These are phyloP conservation scores for Solenopsis invicta DNA, from an alignment of 1,140 invertebrate genomes.

Conservation along the genomic window DNA sequence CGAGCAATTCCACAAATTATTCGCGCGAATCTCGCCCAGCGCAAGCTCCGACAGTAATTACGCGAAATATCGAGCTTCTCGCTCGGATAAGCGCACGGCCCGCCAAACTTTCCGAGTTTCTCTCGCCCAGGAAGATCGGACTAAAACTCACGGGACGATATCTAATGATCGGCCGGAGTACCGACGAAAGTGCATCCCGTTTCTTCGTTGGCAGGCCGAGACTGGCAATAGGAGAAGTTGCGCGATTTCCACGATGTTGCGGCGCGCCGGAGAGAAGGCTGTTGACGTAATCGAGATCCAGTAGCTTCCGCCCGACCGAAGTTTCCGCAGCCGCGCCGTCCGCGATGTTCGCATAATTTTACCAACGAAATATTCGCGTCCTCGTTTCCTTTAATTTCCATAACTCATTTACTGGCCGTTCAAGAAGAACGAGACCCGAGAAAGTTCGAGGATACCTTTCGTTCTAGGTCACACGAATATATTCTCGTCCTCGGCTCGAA, in stretches of 20 bases:
- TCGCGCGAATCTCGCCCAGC: neutral
- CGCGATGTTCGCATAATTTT: constrained; percentile 68
- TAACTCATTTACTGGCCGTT: constrained; percentile 68
- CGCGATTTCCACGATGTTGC: constrained; percentile 54
- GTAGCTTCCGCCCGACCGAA: constrained; percentile 29
- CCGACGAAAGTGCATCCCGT: neutral
- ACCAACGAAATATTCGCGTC: constrained; percentile 57
- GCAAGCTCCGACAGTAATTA: constrained; percentile 32
- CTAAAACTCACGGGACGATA: constrained; percentile 18
- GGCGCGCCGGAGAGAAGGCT: constrained; percentile 2
- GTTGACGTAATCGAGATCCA: constrained; percentile 57
- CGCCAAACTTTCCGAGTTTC: constrained; percentile 35
- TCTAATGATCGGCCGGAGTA: constrained; percentile 33
- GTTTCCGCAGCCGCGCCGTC: constrained; percentile 3
- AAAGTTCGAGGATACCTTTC: constrained; percentile 43
- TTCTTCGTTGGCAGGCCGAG: neutral
- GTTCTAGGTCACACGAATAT: neutral
- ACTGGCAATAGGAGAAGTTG: constrained; percentile 23
- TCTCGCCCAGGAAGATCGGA: neutral
- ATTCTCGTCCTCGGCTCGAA: constrained; percentile 3
- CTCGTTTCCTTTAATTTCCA: constrained; percentile 72
- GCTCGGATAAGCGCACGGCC: neutral
- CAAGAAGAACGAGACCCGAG: constrained; percentile 46
- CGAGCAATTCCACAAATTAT: constrained; percentile 20
- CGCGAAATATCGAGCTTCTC: constrained; percentile 41